A percentile compares a stretch with the other conserved stretches of the same genome.
Conservation (phyloP, 2,797 vertebrate genomes). For the Triplophysa yarkandensis region DNA sequence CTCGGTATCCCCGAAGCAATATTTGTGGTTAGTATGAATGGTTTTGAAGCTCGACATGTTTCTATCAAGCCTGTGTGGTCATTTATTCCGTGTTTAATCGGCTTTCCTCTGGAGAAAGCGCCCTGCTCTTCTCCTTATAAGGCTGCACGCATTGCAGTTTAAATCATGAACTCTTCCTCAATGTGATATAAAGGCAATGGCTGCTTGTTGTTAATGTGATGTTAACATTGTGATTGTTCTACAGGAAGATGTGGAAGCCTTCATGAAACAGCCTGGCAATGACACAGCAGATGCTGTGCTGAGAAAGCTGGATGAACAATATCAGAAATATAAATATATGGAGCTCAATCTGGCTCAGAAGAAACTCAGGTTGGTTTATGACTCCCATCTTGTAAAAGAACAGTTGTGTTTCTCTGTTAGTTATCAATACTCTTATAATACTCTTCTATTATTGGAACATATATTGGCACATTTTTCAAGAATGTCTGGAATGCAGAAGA, state of each 20-base stretch:
- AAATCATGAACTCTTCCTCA: background rate
- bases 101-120: conserved; percentile 15
- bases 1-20: conserved; percentile 92
- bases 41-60: accelerated
- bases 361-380: conserved; percentile 84
- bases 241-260: conserved; percentile 97
- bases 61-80: background rate
- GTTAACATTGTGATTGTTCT: conserved; percentile 17
- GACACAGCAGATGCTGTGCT: conserved; percentile 91
- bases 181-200: no score
- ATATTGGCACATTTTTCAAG: no score
- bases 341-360: conserved; percentile 97
- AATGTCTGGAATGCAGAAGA: no score
- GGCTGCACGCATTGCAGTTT: conserved; percentile 25
- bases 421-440: background rate
- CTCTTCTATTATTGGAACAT: no score
- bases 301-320: conserved; percentile 93
- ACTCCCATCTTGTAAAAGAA: no score
- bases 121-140: conserved; percentile 48
- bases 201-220: background rate
- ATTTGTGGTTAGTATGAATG: conserved; percentile 85
- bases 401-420: background rate
- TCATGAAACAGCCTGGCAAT: conserved; percentile 95
- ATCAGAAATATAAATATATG: conserved; percentile 99
- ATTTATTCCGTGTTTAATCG: background rate